These are phyloP conservation scores for Drosophila anomelani DNA, from an alignment of 2,888 invertebrate genomes.

Conservation along the genomic window DNA sequence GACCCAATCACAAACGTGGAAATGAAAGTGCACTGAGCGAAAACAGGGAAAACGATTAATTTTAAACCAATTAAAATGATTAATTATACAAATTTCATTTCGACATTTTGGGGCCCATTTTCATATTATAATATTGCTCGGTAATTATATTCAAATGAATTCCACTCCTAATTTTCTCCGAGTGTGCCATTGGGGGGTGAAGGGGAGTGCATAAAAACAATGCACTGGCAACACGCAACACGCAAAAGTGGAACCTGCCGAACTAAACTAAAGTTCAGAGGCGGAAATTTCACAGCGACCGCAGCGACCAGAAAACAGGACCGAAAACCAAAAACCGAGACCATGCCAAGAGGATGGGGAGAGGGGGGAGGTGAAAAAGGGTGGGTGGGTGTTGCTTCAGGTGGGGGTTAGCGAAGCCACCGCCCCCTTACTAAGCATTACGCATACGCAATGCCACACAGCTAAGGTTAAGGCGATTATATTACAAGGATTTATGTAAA, in stretches of 20 bases:
- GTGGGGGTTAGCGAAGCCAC: neutral
- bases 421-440: slow-evolving; percentile 42
- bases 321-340: slow-evolving; percentile 41
- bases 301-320: slow-evolving; percentile 61
- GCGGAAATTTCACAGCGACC: slow-evolving; percentile 71
- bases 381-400: neutral
- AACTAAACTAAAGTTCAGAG: slow-evolving; percentile 55
- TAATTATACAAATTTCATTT: neutral
- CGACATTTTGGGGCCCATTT: neutral
- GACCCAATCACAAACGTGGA: slow-evolving; percentile 44
- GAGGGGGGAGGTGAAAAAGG: neutral
- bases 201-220: slow-evolving; percentile 41
- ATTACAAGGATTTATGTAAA: neutral
- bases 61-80: neutral
- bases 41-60: neutral
- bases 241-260: slow-evolving; percentile 35
- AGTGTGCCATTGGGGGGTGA: neutral
- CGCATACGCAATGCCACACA: slow-evolving; percentile 40
- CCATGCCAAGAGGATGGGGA: slow-evolving; percentile 4
- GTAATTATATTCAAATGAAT: no score
- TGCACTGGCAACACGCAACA: slow-evolving; percentile 53
- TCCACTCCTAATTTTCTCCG: neutral
- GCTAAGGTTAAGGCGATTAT: neutral
- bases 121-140: no score
- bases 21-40: neutral